Percentiles rank a stretch among this genome's conserved stretches.
Evolutionary conservation across 2,113 vertebrate genomes (phyloP).

Genomic region (Epinephelus lanceolatus): DNA sequence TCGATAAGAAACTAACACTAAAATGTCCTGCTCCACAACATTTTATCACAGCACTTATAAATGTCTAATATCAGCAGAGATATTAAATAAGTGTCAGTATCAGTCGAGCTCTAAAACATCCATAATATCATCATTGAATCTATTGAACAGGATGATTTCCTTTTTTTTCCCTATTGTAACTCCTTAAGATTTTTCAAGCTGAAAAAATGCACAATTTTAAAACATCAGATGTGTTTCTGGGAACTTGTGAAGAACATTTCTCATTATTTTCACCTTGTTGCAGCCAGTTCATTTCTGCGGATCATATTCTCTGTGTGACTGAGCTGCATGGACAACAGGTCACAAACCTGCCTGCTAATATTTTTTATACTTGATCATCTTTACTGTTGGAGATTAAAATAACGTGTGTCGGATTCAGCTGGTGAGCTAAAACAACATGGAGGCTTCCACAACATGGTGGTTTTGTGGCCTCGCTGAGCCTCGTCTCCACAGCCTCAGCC

Average conservation of each 20-base stretch:
- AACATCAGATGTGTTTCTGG: not conserved
- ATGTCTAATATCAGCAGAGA: not conserved
- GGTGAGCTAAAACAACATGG: constrained; percentile 65
- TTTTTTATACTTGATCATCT: not conserved
- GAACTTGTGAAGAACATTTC: not conserved
- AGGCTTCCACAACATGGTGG: constrained; percentile 72
- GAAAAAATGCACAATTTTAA: not conserved
- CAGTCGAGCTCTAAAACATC: not conserved
- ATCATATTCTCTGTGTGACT: constrained; percentile 5
- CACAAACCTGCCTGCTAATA: not conserved
- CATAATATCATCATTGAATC: not conserved
- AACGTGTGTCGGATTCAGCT: not conserved
- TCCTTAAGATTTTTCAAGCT: not conserved
- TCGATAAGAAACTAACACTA: not conserved
- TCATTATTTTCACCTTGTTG: not conserved
- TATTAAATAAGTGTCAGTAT: not conserved
- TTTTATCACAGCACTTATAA: not conserved
- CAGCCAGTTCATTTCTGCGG: not conserved
- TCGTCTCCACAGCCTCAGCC: constrained; percentile 9
- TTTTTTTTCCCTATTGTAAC: too few species aligned
- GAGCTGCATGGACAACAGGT: not conserved
- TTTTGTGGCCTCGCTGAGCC: constrained; percentile 30
- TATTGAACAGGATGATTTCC: not conserved
- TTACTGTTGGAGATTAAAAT: not conserved
- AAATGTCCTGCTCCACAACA: not conserved